Base-by-base conservation (phyloP, 2,797 vertebrate species). In the Chaenodraco wilsoni region DNA sequence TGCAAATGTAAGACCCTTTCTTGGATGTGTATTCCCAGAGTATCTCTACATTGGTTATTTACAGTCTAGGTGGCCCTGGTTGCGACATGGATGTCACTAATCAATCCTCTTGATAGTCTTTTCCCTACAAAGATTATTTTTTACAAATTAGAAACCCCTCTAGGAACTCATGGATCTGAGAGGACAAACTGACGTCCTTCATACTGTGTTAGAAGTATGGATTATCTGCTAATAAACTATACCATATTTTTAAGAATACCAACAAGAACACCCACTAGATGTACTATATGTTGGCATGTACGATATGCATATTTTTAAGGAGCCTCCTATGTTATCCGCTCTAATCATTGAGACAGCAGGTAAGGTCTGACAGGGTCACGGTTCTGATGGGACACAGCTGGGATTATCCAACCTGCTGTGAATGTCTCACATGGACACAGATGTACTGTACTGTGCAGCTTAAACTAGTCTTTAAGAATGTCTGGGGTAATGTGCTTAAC, bases 1-100 rank as follows among this genome's bases (percentile, higher is more conserved):
- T 78, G 81, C 64, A 72, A 65, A 65, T 70, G 23, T 78, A 37
- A 71, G 76, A 59, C 13, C 13, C 52, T 64, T 63, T 78, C 44
- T 62, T 7, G 44, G 59, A 84, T 1, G 16, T 45, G 23, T 61
- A 74, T 85, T 85, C 72, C 75, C 66, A 61, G 73, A 73, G 71
- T 79, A 66, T 81, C 78, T 73, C 40, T n/a, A 10, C 16, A 58
- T 75, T 41, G 67, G 69, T 85, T 76, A 83, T 86, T 88, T 86
- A 83, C 65, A 65, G 69, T 75, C 31, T 2, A n/a, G 41, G 31
- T 57, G 61, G 48, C 27, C 50, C 54, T 45, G 11, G 17, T 41
- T 14, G 9, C 41, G 57, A n/a, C 16, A 52, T 44, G 8, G 0
- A 40, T 40, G 3, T 46, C 45, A 16, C 41, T 56, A 41, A 71